Percentiles rank a stretch among this genome's conserved stretches.
phyloP scores from a whole-genome alignment of 2,113 vertebrate genomes.

The Chaenocephalus aceratus region DNA sequence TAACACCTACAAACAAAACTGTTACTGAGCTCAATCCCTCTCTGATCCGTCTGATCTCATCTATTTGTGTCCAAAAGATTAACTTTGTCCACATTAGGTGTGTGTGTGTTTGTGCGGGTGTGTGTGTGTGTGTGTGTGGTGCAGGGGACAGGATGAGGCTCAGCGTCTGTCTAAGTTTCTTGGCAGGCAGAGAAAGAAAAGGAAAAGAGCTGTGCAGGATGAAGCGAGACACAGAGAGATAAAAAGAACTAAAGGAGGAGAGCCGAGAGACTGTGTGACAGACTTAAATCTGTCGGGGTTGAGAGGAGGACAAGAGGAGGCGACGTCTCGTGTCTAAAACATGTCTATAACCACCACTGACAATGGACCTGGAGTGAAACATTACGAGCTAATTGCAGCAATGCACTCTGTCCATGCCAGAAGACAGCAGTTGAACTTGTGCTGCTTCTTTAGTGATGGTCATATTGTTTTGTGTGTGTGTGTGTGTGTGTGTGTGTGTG shows the following conservation, averaged over 20 bases:
- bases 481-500: too few relatives aligned
- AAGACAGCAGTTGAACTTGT: neutral
- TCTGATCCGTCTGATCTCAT: constrained; percentile 46
- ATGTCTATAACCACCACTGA: constrained; percentile 2
- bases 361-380: constrained; percentile 6
- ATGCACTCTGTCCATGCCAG: neutral
- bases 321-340: neutral
- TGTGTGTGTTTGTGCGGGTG: too few relatives aligned
- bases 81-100: constrained; percentile 48
- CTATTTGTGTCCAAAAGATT: constrained; percentile 58
- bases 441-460: neutral
- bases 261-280: constrained; percentile 1
- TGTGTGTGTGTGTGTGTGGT: neutral
- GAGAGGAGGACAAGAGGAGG: neutral
- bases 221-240: constrained; percentile 5
- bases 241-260: constrained; percentile 1
- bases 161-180: constrained; percentile 53
- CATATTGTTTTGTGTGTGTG: neutral
- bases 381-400: constrained; percentile 17
- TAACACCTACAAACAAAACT: constrained; percentile 6
- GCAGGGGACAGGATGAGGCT: constrained; percentile 56
- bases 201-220: neutral
- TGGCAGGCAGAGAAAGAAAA: constrained; percentile 43
- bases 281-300: constrained; percentile 22
- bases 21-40: neutral